Evolutionary conservation across 2,113 vertebrate genomes (phyloP), one percentile per base, ranked within the genome.

Genomic region (Anguilla rostrata): DNA sequence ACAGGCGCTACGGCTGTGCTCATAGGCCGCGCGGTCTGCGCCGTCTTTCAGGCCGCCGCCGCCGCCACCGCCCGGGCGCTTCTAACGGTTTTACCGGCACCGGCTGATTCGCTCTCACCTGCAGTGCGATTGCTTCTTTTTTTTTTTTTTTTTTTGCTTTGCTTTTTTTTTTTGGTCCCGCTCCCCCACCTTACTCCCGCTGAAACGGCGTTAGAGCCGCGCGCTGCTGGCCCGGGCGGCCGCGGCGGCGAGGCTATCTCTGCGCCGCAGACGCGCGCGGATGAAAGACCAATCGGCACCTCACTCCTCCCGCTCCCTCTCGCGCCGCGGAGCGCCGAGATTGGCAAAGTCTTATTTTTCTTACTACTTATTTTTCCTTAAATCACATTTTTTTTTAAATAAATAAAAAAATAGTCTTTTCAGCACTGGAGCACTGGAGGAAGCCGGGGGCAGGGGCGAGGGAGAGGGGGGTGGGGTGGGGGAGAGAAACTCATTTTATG

Each of bases 221-320:
- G 8, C n/a, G 78, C 83, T 81, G 46, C 75, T 41, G 83, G 56
- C 26, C 83, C 86, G 29, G 75, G 43, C 34, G 46, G 81, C 86
- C 2, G 66, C 71, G 39, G 75, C 46, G 53, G 39, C 75, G 16
- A 60, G n/a, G 41, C 83, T 87, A 87, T 87, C 86, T 87, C 86
- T 5, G 5, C 39, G 29, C 39, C 22, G 39, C 86, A 87, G 86
- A 87, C 78, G n/a, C n/a, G 86, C 14, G 34, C 22, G 83, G 78
- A 83, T 84, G 82, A 84, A 84, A 87, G 82, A 81, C 81, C 53
- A 78, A 83, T 86, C 85, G 81, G 56, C 86, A 81, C 71, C 75
- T 84, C 66, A 66, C 81, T 87, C 84, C 49, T n/a, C 78, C 79
- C 78, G 39, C 34, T 66, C 34, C 16, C 60, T 11, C 2, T 43